phyloP scores from a whole-genome alignment of 2,888 invertebrate genomes.

The Pecten maximus region DNA sequence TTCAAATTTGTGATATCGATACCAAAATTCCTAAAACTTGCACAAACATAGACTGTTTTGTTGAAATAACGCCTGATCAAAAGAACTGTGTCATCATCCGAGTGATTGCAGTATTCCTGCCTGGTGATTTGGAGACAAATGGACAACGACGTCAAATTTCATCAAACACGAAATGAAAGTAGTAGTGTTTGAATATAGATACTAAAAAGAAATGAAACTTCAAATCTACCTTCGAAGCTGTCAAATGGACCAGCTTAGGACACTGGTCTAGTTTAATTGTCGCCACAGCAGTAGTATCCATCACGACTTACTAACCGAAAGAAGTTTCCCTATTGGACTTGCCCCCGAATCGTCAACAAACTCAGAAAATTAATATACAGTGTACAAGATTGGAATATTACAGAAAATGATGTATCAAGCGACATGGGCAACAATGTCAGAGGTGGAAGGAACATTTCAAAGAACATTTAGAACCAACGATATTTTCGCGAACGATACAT shows the following conservation, averaged over 20 bases:
- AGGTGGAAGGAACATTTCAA: too few species aligned
- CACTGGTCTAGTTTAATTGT: neutral
- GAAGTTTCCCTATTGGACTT: neutral
- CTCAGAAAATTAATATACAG: neutral
- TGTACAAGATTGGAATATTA: too few species aligned
- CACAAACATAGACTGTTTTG: neutral
- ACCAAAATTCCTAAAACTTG: neutral
- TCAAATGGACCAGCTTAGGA: neutral
- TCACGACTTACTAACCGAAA: neutral
- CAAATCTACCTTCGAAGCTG: neutral
- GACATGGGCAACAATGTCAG: too few species aligned
- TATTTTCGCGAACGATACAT: too few species aligned
- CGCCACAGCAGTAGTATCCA: neutral
- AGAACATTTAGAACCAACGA: too few species aligned
- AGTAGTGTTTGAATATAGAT: neutral
- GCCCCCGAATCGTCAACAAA: neutral
- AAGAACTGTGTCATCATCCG: neutral
- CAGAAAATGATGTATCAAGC: too few species aligned
- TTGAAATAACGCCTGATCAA: neutral
- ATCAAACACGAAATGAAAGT: neutral
- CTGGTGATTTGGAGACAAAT: neutral
- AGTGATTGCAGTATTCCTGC: neutral
- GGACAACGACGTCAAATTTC: neutral
- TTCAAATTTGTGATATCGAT: neutral
- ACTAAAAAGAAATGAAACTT: neutral